Base-by-base conservation (phyloP, 2,113 vertebrate genomes). In the Labrus mixtus region DNA sequence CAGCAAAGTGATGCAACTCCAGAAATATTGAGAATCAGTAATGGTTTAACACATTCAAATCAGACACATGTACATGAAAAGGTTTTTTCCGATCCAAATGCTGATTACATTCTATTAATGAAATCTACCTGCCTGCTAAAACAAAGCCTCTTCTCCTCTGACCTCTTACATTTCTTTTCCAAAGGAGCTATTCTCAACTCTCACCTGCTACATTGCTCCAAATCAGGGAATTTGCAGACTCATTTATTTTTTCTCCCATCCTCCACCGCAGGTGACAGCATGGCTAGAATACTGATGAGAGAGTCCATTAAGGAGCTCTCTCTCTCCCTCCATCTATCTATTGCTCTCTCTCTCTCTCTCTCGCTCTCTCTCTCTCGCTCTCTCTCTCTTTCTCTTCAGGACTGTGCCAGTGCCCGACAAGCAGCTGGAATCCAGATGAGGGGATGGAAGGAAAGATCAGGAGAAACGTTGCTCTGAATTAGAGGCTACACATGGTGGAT, bases 151-250 rank as follows among this genome's bases (percentile, higher is more conserved):
- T 45, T 29, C 22, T 75, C 50, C 23, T 48, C 33, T 1, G 4
- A 19, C 37, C 36, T 68, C 20, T 74, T 79, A 68, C n/a, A 57
- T 78, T 79, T 65, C 11, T 67, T 84, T 76, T 79, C 61, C 23
- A 76, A 58, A 82, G 66, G 53, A 76, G 75, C 70, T 57, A 59
- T 81, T 87, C 68, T 83, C 73, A 68, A 60, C 73, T 81, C 71
- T 91, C 87, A 89, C 83, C 87, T 86, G 81, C 88, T 90, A 73
- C 88, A 90, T 89, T 93, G 90, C 92, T 90, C 86, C 91, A 92
- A 91, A 93, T 91, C 84, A 82, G 86, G 78, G 87, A 93, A 92
- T 93, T 89, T 93, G 92, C 93, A 92, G 92, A 94, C 91, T 94
- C 91, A 93, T 94, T 94, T 92, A 82, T 73, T 94, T 93, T 93